A percentile compares a stretch with the other conserved stretches of the same genome.
These are phyloP conservation scores for Pseudomyrmex sp. DNA, from an alignment of 1,140 invertebrate genomes.

Conservation along the genomic window DNA sequence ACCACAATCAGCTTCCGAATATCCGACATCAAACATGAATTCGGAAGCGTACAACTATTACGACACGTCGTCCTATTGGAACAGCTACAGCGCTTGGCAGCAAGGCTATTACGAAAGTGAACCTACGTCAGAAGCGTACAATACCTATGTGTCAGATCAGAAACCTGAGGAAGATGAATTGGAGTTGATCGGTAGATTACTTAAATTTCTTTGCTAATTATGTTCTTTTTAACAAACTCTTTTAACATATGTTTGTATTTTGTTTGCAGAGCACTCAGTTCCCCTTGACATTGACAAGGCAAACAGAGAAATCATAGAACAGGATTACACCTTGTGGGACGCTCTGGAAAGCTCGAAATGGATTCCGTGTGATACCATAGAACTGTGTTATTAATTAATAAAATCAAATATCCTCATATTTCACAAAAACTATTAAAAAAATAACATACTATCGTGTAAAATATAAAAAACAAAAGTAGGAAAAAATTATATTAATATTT, in stretches of 20 bases:
- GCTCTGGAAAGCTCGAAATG: constrained; percentile 93
- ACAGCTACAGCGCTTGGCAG: constrained; percentile 84
- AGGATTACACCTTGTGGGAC: constrained; percentile 92
- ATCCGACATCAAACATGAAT: constrained; percentile 80
- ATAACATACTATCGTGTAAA: background rate
- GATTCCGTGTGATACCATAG: constrained; percentile 88
- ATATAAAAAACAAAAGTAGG: background rate
- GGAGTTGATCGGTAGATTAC: constrained; percentile 87
- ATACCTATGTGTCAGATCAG: constrained; percentile 81
- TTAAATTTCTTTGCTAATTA: background rate
- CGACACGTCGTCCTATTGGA: constrained; percentile 84
- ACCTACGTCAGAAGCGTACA: constrained; percentile 82
- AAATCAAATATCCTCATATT: background rate
- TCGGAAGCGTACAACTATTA: constrained; percentile 84
- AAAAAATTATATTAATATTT: constrained; percentile 9
- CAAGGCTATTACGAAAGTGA: constrained; percentile 84
- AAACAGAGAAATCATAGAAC: constrained; percentile 90
- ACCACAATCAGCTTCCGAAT: constrained; percentile 82
- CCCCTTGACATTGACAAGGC: constrained; percentile 90
- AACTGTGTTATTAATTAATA: constrained; percentile 83
- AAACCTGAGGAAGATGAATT: constrained; percentile 87
- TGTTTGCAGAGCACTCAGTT: constrained; percentile 89
- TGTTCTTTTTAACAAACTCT: background rate
- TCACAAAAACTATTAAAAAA: background rate
- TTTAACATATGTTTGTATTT: background rate